Evolutionary conservation across 2,888 invertebrate species (phyloP), one percentile per base, ranked within the genome.

Genomic region (Drosophila barbarae): DNA sequence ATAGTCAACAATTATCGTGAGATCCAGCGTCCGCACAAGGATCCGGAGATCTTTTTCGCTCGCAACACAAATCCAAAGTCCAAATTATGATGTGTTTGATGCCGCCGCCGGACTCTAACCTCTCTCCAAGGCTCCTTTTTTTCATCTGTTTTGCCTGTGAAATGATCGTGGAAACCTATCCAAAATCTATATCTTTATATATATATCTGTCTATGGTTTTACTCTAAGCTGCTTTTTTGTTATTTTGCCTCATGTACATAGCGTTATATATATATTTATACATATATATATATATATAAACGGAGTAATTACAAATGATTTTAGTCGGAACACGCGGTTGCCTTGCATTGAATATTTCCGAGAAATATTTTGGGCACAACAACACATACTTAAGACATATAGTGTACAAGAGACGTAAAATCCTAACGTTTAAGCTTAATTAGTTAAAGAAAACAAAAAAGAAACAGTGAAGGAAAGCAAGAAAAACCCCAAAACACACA

Each of bases 1-100:
- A 90, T 90, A 75, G 86, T 89, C 38, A 90, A 85, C 73, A 90
- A 90, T 81, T 89, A 85, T 77, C 89, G 90, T 34, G 88, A 89
- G 76, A 88, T 90, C 47, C 90, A 90, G 74, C 87, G 85, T 36
- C 89, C 90, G 35, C 83, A 80, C 54, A 88, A 88, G 73, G 86
- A 89, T 81, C 90, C 90, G 7, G 89, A 89, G 81, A 87, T 90
- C 60, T 79, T 87, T 52, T 90, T 90, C 65, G 89, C 89, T 10
- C 85, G 90, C 63, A 90, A 90, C 73, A 87, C 88, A 67, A 88
- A 87, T 69, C 86, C 87, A 69, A 89, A 89, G 78, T 89, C 90
- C 55, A 90, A 90, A 77, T 88, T 90, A 87, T 90, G 88, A 88
- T 81, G 51, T 69, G 69, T 51, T 69, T 68, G 61, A 35, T 18